Conservation (phyloP, 2,888 invertebrate genomes). For the Drosophila infuscata region DNA sequence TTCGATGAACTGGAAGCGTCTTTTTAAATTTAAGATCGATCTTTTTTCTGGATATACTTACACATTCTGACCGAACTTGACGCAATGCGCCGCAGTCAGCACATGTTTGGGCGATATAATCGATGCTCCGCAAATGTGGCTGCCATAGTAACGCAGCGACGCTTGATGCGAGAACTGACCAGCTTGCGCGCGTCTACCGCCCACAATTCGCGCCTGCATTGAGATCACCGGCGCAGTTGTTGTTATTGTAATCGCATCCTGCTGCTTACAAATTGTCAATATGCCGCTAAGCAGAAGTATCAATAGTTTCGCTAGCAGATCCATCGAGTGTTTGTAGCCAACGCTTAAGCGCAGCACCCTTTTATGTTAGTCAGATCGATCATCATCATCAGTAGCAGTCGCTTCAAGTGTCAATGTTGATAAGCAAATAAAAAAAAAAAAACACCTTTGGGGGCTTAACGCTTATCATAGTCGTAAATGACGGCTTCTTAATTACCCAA, state of each 20-base stretch:
- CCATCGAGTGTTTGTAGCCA: constrained; percentile 30
- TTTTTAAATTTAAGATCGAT: not conserved
- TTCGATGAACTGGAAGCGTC: not conserved
- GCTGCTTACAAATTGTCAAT: not conserved
- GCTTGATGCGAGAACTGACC: constrained; percentile 84
- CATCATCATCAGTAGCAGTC: constrained; percentile 26
- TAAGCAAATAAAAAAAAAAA: not conserved
- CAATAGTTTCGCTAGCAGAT: constrained; percentile 28
- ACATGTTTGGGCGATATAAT: constrained; percentile 72
- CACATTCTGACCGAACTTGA: constrained; percentile 60
- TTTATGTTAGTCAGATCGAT: constrained; percentile 32
- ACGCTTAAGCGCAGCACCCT: constrained; percentile 11
- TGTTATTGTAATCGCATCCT: not conserved
- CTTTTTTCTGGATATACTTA: constrained; percentile 35
- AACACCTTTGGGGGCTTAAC: not conserved
- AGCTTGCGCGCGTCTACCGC: constrained; percentile 79
- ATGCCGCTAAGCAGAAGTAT: constrained; percentile 24
- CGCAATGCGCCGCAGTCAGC: constrained; percentile 84
- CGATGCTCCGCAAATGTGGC: constrained; percentile 80
- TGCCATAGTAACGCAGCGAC: constrained; percentile 73
- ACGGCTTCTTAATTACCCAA: constrained; percentile 45
- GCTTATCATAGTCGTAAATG: constrained; percentile 47
- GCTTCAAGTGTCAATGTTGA: constrained; percentile 33
- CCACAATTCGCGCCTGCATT: constrained; percentile 70
- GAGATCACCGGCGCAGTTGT: not conserved